These are phyloP conservation scores for Brachionus rotundiformis DNA, from an alignment of 1,140 invertebrate genomes.

Conservation along the genomic window DNA sequence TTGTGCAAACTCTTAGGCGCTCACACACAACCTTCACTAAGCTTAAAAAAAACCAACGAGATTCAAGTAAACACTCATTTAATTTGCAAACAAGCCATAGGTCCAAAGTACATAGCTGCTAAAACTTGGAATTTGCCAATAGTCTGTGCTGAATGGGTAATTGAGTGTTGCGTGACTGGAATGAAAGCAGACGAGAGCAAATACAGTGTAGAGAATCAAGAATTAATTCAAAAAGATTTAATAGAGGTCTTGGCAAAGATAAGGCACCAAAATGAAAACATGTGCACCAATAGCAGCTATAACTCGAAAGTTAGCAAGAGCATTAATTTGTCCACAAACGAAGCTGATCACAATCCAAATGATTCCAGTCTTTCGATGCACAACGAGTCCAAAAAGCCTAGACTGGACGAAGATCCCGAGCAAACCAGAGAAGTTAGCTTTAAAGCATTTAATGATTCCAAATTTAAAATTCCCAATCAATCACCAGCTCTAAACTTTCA, in stretches of 20 bases:
- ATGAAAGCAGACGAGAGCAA: constrained; percentile 39
- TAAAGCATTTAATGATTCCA: background rate
- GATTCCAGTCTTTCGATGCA: constrained; percentile 37
- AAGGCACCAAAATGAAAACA: constrained; percentile 34
- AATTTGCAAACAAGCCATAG: constrained; percentile 45
- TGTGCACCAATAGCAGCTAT: constrained; percentile 35
- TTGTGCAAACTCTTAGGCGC: constrained; percentile 32
- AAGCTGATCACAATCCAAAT: background rate
- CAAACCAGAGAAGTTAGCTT: background rate
- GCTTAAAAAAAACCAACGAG: constrained; percentile 23
- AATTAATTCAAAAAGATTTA: constrained; percentile 16
- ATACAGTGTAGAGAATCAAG: constrained; percentile 28
- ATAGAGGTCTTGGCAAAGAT: constrained; percentile 35
- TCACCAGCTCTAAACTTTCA: background rate
- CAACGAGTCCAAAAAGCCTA: constrained; percentile 43
- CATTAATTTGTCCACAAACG: background rate
- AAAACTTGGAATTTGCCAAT: constrained; percentile 45
- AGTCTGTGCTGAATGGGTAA: constrained; percentile 42
- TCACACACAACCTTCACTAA: constrained; percentile 33
- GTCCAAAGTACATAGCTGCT: constrained; percentile 43
- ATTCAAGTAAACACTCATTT: constrained; percentile 44
- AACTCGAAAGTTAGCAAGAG: constrained; percentile 15
- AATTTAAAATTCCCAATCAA: constrained; percentile 36
- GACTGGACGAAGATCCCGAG: constrained; percentile 17
- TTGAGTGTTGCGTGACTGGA: constrained; percentile 36